Evolutionary conservation across 2,113 vertebrate species (phyloP).

Genomic region (Hypanus sabinus): DNA sequence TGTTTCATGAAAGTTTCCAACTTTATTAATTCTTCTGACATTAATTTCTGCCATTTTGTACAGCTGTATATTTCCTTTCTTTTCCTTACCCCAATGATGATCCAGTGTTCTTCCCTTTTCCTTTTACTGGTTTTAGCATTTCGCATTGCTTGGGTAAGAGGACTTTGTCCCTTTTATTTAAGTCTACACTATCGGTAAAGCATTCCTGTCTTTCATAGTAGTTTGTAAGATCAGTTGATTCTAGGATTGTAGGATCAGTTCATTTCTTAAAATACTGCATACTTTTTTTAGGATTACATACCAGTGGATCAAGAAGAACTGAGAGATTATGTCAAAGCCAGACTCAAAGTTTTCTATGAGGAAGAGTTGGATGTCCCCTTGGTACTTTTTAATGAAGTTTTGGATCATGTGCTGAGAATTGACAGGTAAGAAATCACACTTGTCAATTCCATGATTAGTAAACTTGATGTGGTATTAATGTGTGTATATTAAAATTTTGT

Average conservation of each 20-base stretch:
- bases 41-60: neutral
- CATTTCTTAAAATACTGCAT: neutral
- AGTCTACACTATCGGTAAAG: neutral
- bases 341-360: constrained; percentile 96
- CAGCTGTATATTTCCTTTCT: neutral
- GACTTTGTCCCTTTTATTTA: neutral
- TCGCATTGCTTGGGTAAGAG: neutral
- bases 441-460: neutral
- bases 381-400: constrained; percentile 93
- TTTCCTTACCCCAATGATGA: neutral
- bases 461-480: neutral
- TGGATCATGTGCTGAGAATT: constrained; percentile 92
- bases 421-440: constrained; percentile 65
- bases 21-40: neutral
- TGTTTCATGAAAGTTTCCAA: neutral
- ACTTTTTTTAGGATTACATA: constrained; percentile 77
- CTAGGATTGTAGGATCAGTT: too few species aligned
- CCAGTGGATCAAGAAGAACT: constrained; percentile 97
- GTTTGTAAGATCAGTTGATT: neutral
- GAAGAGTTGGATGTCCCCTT: constrained; percentile 94
- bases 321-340: constrained; percentile 93
- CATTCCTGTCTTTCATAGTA: neutral
- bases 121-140: neutral
- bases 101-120: neutral
- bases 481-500: neutral